A percentile compares a stretch with the other conserved stretches of the same genome.
Conservation (phyloP, 2,797 vertebrate genomes). For the Notolepis coatsorum region DNA sequence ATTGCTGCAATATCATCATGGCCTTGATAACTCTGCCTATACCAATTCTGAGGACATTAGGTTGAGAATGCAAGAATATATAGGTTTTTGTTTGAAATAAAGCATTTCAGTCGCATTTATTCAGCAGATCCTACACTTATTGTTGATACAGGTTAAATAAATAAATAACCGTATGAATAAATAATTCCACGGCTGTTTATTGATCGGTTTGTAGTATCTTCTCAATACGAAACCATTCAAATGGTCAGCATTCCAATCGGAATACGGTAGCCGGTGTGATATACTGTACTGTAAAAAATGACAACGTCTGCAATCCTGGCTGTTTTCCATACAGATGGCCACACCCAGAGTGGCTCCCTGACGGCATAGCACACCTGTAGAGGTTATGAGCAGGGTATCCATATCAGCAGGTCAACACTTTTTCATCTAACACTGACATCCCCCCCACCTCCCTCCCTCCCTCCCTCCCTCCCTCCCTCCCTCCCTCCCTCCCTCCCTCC, state of each 20-base stretch:
- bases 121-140: background rate
- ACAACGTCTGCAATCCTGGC: conserved; percentile 59
- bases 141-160: background rate
- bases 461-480: conserved; percentile 27
- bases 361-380: conserved; percentile 71
- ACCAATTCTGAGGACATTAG: too few species aligned
- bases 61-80: too few species aligned
- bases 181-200: too few species aligned
- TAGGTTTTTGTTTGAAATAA: too few species aligned
- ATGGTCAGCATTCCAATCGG: conserved; percentile 46
- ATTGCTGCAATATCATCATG: conserved; percentile 21
- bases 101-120: too few species aligned
- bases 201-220: conserved; percentile 11
- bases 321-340: conserved; percentile 56
- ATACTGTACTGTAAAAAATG: conserved; percentile 38
- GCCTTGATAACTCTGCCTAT: conserved; percentile 40
- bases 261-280: conserved; percentile 22
- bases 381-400: conserved; percentile 73
- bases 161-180: background rate
- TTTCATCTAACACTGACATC: conserved; percentile 77
- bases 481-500: conserved; percentile 28
- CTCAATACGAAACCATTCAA: conserved; percentile 27
- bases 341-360: conserved; percentile 63
- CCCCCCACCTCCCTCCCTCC: conserved; percentile 42
- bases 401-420: conserved; percentile 78